These are phyloP conservation scores for Proteles cristata DNA, from an alignment of 2,113 vertebrate genomes.

Conservation along the genomic window DNA sequence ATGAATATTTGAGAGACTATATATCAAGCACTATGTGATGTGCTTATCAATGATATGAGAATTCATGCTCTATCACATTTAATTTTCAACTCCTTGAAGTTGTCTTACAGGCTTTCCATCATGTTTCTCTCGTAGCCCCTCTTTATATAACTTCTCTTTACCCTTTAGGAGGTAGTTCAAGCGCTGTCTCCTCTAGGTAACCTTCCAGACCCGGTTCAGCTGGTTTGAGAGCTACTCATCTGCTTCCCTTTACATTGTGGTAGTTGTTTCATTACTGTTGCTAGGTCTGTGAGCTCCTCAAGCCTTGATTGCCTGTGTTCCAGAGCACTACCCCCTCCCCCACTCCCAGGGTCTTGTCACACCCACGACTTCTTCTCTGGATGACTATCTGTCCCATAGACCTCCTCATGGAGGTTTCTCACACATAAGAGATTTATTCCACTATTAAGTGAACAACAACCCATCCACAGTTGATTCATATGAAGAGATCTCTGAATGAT, in stretches of 20 bases:
- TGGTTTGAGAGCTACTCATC: background rate
- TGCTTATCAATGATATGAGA: background rate
- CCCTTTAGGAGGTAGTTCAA: background rate
- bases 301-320: background rate
- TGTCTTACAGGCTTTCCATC: background rate
- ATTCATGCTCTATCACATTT: background rate
- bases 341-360: background rate
- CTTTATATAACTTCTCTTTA: background rate
- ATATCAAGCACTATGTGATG: background rate
- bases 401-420: background rate
- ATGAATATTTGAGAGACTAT: background rate
- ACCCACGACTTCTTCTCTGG: background rate
- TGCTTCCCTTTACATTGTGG: background rate
- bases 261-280: background rate
- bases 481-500: background rate
- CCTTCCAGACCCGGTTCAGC: background rate
- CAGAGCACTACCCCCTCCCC: background rate
- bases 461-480: background rate
- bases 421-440: background rate
- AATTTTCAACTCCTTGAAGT: background rate
- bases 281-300: background rate
- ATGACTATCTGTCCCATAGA: background rate
- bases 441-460: background rate
- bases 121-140: background rate
- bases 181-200: background rate